Base-by-base conservation (phyloP, 2,888 invertebrate species). In the Yponomeuta plumbellus region DNA sequence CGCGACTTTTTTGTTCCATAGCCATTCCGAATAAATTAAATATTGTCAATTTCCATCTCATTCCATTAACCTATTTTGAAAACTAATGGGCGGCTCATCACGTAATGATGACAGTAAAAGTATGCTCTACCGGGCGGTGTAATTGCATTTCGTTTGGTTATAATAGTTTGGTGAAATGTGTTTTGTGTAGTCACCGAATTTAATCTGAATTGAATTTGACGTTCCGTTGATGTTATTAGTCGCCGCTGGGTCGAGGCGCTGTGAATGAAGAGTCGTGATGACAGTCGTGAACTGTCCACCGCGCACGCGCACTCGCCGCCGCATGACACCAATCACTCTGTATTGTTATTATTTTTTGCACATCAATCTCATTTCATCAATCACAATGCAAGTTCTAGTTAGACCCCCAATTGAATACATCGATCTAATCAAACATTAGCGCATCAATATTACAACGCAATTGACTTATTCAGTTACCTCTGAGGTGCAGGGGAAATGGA, bases 401-500 rank as follows among this genome's bases (percentile, higher is more conserved):
- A 34, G 17, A 61, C 10, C 10, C n/a, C 13, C 61, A 34, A 61
- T 61, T 61, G 61, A 61, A 61, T 22, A 22, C 10, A 5, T 23
- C 23, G n/a, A 61, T 61, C 59, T 11, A 59, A 59, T 59, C 21
- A 59, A 61, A 61, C 23, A 26, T 61, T 34, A 23, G 61, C 34
- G 21, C 26, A 23, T 56, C 20, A 64, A 21, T n/a, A 23, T 52
- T 11, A 59, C 58, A 39, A 39, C 39, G 11, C 57, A 58, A 34
- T 58, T 65, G 34, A 21, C 21, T 23, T 59, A 57, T 39, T 59
- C 65, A 56, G 65, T 58, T 65, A 39, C 44, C 44, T 61, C 40
- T 40, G 76, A 76, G 76, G 76, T 77, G 81, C 78, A 75, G 80
- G 81, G 80, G 40, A 82, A 85, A 78, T 78, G 75, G 78, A 81